Evolutionary conservation across 2,888 invertebrate genomes (phyloP).

Genomic region (Amphipoea lucens): DNA sequence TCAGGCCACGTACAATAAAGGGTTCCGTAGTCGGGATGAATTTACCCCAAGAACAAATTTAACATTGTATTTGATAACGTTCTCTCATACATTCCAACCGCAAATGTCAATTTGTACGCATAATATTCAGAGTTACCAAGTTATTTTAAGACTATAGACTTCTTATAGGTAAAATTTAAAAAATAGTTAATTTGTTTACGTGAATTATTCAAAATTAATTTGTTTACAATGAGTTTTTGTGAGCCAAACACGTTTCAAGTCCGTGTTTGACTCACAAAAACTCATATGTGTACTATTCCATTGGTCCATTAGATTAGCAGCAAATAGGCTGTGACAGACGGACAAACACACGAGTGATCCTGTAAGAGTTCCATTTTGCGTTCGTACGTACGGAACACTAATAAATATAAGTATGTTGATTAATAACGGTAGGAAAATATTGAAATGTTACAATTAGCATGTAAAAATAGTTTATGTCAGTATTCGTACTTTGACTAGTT

Average conservation of each 20-base stretch:
- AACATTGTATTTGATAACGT: background rate
- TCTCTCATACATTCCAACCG: background rate
- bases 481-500: background rate
- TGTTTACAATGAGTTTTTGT: background rate
- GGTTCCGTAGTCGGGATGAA: background rate
- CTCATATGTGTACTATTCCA: no score
- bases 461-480: background rate
- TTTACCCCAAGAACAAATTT: background rate
- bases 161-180: background rate
- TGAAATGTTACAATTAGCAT: background rate
- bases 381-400: background rate
- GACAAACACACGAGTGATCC: background rate
- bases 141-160: background rate
- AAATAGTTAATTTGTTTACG: background rate
- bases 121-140: background rate
- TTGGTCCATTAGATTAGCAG: background rate
- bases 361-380: background rate
- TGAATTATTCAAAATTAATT: background rate
- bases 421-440: background rate
- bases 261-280: background rate
- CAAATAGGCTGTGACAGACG: background rate
- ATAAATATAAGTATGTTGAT: background rate
- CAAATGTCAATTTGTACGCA: background rate
- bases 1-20: background rate
- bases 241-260: no score